phyloP scores from a whole-genome alignment of 1,140 invertebrate species.

The Aphidius ervi region DNA sequence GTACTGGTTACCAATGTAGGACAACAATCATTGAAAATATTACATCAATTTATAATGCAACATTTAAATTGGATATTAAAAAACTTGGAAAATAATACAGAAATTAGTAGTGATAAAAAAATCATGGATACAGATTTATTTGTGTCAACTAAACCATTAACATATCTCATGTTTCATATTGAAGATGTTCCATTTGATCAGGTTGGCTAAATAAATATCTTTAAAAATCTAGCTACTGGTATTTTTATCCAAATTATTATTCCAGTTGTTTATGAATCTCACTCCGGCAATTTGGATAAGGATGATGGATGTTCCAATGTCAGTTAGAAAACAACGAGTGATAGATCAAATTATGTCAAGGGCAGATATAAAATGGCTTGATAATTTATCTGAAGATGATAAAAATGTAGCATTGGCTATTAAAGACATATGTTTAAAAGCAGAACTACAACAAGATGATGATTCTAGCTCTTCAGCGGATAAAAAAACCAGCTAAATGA shows the following conservation, averaged over 20 bases:
- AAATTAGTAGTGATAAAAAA: constrained; percentile 34
- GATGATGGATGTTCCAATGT: constrained; percentile 32
- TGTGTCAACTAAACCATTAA: constrained; percentile 55
- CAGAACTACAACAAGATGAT: neutral
- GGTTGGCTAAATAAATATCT: constrained; percentile 41
- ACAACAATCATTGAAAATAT: no score
- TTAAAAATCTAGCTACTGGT: no score
- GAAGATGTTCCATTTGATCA: constrained; percentile 67
- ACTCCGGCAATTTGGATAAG: constrained; percentile 32
- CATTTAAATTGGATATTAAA: constrained; percentile 65
- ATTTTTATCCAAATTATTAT: constrained; percentile 3
- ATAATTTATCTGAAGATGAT: constrained; percentile 27
- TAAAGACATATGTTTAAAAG: constrained; percentile 28
- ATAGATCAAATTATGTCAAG: constrained; percentile 33
- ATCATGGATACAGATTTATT: constrained; percentile 48
- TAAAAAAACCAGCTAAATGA: no score
- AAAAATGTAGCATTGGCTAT: constrained; percentile 32
- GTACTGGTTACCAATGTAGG: no score
- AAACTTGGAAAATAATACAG: constrained; percentile 51
- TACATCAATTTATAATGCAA: constrained; percentile 59
- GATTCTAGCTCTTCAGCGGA: no score
- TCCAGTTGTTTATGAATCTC: constrained; percentile 35
- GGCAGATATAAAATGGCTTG: constrained; percentile 37
- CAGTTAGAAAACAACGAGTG: constrained; percentile 26
- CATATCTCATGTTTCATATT: constrained; percentile 75